Percentiles rank a stretch among this genome's conserved stretches.
phyloP scores from a whole-genome alignment of 2,888 invertebrate species.

The Myopa tessellatipennis region DNA sequence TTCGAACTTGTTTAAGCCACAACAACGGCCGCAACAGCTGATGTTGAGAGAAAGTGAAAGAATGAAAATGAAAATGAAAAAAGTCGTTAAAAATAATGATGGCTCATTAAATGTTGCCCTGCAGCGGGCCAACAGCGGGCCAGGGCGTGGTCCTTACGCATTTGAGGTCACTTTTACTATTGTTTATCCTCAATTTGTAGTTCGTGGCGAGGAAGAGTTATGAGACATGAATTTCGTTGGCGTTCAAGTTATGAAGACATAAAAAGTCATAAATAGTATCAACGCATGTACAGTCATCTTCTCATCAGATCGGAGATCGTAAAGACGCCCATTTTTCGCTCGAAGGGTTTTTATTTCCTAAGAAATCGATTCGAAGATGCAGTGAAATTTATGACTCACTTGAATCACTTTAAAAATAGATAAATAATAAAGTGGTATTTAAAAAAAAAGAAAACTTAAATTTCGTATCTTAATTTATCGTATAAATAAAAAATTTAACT shows the following conservation, averaged over 20 bases:
- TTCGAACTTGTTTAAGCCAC: not conserved
- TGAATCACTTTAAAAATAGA: too few relatives aligned
- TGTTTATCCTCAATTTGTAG: slow-evolving; percentile 27
- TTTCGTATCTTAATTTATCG: too few relatives aligned
- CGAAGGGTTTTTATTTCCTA: too few relatives aligned
- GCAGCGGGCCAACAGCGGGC: not conserved
- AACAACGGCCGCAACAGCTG: slow-evolving; percentile 17
- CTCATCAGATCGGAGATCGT: not conserved
- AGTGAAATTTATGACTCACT: too few relatives aligned
- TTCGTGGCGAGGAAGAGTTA: not conserved
- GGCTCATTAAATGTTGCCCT: slow-evolving; percentile 30
- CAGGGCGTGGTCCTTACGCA: not conserved
- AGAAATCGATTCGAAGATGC: too few relatives aligned
- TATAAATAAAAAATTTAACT: too few relatives aligned
- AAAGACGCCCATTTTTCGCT: slow-evolving; percentile 9
- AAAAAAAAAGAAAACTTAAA: too few relatives aligned
- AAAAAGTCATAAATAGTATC: not conserved
- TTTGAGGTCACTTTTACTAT: slow-evolving; percentile 12
- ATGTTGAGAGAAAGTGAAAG: slow-evolving; percentile 5
- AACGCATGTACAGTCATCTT: too few relatives aligned
- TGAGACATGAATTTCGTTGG: not conserved
- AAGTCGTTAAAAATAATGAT: slow-evolving; percentile 31
- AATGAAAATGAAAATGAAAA: slow-evolving; percentile 12
- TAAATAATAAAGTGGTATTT: too few relatives aligned
- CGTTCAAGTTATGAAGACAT: slow-evolving; percentile 31